These are phyloP conservation scores for Sebastiscus albofasciatus DNA, from an alignment of 2,797 vertebrate species.

Conservation along the genomic window DNA sequence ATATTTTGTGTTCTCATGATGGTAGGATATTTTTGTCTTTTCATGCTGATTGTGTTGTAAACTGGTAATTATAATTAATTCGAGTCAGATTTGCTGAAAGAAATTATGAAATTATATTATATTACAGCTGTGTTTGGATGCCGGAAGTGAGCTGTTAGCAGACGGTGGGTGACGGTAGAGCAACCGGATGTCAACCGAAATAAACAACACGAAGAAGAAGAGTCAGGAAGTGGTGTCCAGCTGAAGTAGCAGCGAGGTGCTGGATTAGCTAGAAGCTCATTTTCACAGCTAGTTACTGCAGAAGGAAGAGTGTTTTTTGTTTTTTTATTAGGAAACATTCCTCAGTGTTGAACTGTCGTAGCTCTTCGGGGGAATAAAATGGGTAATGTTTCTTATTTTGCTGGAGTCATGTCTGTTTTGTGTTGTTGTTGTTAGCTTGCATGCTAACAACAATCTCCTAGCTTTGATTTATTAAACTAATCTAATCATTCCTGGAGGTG, in stretches of 20 bases:
- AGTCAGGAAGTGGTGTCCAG: neutral
- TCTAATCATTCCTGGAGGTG: neutral
- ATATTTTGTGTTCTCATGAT: no score
- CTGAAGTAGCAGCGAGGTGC: neutral
- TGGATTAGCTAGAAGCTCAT: neutral
- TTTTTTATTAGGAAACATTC: neutral
- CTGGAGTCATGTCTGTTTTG: neutral
- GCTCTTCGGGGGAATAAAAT: constrained; percentile 24
- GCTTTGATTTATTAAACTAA: neutral
- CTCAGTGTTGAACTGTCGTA: neutral
- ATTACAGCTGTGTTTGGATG: neutral
- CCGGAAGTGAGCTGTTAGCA: neutral
- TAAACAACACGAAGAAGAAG: neutral
- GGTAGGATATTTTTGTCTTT: no score
- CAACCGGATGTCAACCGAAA: neutral
- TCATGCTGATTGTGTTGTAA: no score
- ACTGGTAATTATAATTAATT: neutral
- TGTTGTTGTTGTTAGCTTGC: constrained; percentile 27
- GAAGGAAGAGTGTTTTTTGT: neutral
- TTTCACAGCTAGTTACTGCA: accelerated
- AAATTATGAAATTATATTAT: neutral
- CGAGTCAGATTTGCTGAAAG: neutral
- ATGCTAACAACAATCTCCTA: constrained; percentile 10
- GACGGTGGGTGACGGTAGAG: neutral
- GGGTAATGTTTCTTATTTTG: constrained; percentile 35